phyloP scores from a whole-genome alignment of 2,888 invertebrate species.

The Meandrusa payeni region DNA sequence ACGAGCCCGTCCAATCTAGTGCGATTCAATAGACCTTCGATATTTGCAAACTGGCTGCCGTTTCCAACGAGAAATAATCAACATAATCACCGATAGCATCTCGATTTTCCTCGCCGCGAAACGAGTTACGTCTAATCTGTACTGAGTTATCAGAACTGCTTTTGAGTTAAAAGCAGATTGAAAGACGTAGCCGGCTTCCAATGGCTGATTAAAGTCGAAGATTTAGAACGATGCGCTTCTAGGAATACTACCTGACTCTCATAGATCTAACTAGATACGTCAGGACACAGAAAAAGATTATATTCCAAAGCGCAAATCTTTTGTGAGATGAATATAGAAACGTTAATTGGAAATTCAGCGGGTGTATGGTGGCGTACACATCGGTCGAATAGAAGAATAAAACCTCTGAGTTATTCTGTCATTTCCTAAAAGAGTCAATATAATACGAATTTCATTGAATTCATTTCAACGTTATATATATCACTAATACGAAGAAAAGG shows the following conservation, averaged over 20 bases:
- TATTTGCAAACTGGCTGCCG: conserved; percentile 17
- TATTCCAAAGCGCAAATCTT: conserved; percentile 11
- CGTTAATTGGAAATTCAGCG: conserved; percentile 12
- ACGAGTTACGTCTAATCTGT: conserved; percentile 14
- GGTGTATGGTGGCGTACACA: not conserved
- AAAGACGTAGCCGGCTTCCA: conserved; percentile 6
- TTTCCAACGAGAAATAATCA: conserved; percentile 19
- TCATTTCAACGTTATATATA: too few species aligned
- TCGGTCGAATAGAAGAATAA: not conserved
- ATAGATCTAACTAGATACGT: conserved; percentile 9
- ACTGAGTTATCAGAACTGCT: conserved; percentile 10
- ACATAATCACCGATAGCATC: conserved; percentile 17
- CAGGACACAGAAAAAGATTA: conserved; percentile 11
- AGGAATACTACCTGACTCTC: conserved; percentile 18
- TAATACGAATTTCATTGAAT: too few species aligned
- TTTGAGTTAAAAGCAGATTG: conserved; percentile 9
- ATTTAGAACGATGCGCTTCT: conserved; percentile 9
- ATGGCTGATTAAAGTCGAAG: conserved; percentile 4
- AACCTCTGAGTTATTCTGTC: conserved; percentile 1
- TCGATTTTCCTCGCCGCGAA: conserved; percentile 17
- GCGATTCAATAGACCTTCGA: conserved; percentile 5
- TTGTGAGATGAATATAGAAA: conserved; percentile 18
- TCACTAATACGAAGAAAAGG: too few species aligned
- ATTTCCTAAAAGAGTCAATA: conserved; percentile 7
- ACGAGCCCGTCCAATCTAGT: not conserved